A percentile compares a stretch with the other conserved stretches of the same genome.
Conservation (phyloP, 2,797 vertebrate species). For the Myripristis murdjan region DNA sequence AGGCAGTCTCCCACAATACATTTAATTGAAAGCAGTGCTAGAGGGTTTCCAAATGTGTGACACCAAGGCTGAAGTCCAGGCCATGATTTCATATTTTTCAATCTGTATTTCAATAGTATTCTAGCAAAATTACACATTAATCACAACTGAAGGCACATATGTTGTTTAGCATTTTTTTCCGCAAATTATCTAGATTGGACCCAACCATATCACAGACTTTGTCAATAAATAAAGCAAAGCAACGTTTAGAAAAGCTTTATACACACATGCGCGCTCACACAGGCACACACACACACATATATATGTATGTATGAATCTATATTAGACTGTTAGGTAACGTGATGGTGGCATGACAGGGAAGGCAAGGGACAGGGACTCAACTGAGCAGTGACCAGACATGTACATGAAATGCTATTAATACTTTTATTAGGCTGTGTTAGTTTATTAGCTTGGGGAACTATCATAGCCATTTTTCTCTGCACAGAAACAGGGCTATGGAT, state of each 20-base stretch:
- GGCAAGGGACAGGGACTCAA: not conserved
- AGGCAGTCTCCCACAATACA: too few relatives aligned
- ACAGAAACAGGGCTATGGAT: too few relatives aligned
- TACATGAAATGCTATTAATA: not conserved
- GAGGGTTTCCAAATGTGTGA: not conserved
- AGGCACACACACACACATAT: too few relatives aligned
- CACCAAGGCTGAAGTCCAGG: constrained; percentile 4
- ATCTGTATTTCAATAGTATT: not conserved
- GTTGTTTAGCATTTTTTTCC: not conserved
- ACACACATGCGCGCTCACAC: too few relatives aligned
- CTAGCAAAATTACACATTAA: too few relatives aligned
- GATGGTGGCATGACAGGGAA: not conserved
- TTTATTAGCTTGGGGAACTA: not conserved
- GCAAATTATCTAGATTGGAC: not conserved
- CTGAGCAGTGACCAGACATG: not conserved
- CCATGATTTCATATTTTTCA: not conserved
- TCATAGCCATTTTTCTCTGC: too few relatives aligned
- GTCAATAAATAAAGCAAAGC: not conserved
- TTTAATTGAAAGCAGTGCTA: not conserved
- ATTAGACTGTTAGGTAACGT: not conserved
- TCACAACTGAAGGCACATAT: too few relatives aligned
- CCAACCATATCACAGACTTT: not conserved
- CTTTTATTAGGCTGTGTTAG: not conserved
- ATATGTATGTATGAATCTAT: too few relatives aligned
- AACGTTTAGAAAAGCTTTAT: not conserved